Evolutionary conservation across 1,140 invertebrate genomes (phyloP), one percentile per base, ranked within the genome.

Genomic region (Gryon sp.): DNA sequence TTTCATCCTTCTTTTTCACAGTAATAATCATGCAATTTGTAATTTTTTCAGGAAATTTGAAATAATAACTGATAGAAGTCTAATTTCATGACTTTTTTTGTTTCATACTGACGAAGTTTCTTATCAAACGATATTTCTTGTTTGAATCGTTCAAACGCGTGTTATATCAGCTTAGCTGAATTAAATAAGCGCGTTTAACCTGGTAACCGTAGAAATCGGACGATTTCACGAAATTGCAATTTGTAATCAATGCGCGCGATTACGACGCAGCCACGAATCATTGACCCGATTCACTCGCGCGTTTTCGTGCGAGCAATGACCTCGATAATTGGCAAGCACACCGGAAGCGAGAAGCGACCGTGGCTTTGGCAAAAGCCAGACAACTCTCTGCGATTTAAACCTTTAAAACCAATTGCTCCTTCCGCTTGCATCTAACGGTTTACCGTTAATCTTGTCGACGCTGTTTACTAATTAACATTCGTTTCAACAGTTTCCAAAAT

Each of bases 271-370:
- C 53, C 53, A 66, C 55, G 45, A 76, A 69, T 68, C 73, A 59
- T 76, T 76, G 73, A 69, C 73, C 73, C 57, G 73, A 76, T 76
- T 76, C 73, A 57, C 28, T n/a, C 26, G 53, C 34, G 50, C 34
- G 63, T 69, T 69, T 76, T 69, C 59, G 73, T 70, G 65, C 57
- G 73, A 76, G 40, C 59, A 38, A 65, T 32, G 65, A 69, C 59
- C 73, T 69, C 63, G 73, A 65, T 77, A 60, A 73, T 63, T 60
- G 57, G 55, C 36, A 34, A 38, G 15, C 46, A 59, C 20, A 24
- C 40, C 76, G 76, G 76, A 73, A 78, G 52, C 43, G 69, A 45
- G 24, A 76, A 69, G 48, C 50, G 57, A 11, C 16, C 26, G 15
- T 40, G 46, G 41, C 55, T 60, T 43, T 45, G 43, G 36, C 36